Percentiles rank a stretch among this genome's conserved stretches.
These are phyloP conservation scores for Balaeniceps rex DNA, from an alignment of 2,113 vertebrate genomes.

Conservation along the genomic window DNA sequence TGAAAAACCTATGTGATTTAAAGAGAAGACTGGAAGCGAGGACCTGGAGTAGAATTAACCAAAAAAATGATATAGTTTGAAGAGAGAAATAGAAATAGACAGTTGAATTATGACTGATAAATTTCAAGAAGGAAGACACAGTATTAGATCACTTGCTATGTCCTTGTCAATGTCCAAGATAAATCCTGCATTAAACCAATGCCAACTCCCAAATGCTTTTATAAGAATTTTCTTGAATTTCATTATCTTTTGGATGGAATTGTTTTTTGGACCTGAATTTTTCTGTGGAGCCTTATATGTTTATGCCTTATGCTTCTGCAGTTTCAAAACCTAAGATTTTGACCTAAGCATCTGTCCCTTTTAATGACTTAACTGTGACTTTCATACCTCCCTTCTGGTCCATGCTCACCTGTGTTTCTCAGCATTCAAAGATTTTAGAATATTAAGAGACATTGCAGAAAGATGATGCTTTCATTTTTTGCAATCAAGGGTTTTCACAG, in stretches of 20 bases:
- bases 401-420: not conserved
- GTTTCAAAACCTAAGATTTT: not conserved
- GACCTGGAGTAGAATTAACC: not conserved
- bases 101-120: not conserved
- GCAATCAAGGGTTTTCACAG: not conserved
- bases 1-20: not conserved
- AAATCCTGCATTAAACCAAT: not conserved
- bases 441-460: not conserved
- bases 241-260: not conserved
- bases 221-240: not conserved
- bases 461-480: not conserved
- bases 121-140: not conserved
- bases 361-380: not conserved
- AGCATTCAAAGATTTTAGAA: not conserved
- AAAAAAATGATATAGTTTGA: not conserved
- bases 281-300: not conserved
- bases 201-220: not conserved
- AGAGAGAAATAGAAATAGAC: not conserved
- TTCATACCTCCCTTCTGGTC: not conserved
- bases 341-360: not conserved
- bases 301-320: not conserved
- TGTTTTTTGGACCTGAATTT: not conserved
- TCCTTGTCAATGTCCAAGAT: not conserved
- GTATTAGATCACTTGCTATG: not conserved
- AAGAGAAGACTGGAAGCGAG: not conserved